Evolutionary conservation across 2,888 invertebrate species (phyloP), one percentile per base, ranked within the genome.

Genomic region (Acrocyrtus sp.): DNA sequence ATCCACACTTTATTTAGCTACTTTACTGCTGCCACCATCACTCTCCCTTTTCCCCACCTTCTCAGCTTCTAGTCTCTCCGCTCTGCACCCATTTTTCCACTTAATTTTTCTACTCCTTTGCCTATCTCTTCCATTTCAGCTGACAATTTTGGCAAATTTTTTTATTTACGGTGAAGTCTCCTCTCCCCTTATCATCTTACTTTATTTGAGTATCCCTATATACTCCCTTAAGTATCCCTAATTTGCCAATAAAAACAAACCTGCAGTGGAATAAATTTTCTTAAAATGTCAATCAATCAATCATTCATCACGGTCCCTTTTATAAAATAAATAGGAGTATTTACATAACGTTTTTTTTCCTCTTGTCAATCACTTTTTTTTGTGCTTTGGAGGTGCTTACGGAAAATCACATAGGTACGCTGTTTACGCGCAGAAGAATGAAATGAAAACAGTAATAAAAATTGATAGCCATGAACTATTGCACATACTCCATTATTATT

Each of bases 391-490:
- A 8, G 12, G 12, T 34, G 34, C 34, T 5, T n/a, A n/a, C n/a
- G n/a, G n/a, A n/a, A n/a, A n/a, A n/a, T n/a, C n/a, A n/a, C n/a
- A n/a, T n/a, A n/a, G n/a, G n/a, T n/a, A n/a, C n/a, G n/a, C n/a
- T n/a, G n/a, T n/a, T n/a, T n/a, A n/a, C n/a, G n/a, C n/a, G n/a
- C n/a, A n/a, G n/a, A n/a, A n/a, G n/a, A n/a, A n/a, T n/a, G n/a
- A n/a, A n/a, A n/a, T n/a, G n/a, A n/a, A 12, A 34, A 34, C 34
- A 34, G 34, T 34, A 12, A 34, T 34, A 34, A 34, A 54, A 57
- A 66, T 66, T 66, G 66, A 57, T 66, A 50, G 57, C 41, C 57
- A 39, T 57, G 57, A 66, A 66, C 66, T 66, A 47, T 41, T 48
- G 43, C 43, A 62, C 47, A 61, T 61, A 34, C 34, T 34, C 34